Evolutionary conservation across 2,888 invertebrate species (phyloP), one percentile per base, ranked within the genome.

Genomic region (Caenorhabditis becei): DNA sequence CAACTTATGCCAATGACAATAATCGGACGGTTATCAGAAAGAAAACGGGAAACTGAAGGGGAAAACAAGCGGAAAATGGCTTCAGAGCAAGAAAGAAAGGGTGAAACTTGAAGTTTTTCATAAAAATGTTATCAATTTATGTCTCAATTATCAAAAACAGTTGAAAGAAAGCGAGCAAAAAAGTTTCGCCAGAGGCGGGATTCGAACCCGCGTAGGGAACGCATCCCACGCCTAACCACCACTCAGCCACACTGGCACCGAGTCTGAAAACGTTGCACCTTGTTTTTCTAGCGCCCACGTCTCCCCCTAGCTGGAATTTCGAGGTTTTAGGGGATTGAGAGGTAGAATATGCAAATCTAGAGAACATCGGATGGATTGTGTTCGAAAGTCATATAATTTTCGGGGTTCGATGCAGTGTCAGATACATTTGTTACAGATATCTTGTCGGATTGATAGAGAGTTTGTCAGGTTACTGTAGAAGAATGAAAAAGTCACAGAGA

Each of bases 1-100:
- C 62, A 71, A 71, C 71, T n/a, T n/a, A n/a, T 62, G 62, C 61
- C 53, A 70, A 35, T 70, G 53, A 18, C 24, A 41, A 59, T 71
- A 62, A 71, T 71, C 70, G 23, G 54, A 16, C 51, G 61, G 51
- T 61, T 62, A 41, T 41, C 41, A 41, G 41, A 41, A n/a, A n/a
- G n/a, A n/a, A n/a, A n/a, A n/a, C n/a, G n/a, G n/a, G n/a, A n/a
- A n/a, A n/a, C n/a, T n/a, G n/a, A n/a, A n/a, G n/a, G n/a, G n/a
- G 54, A 20, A 56, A 51, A 26, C 51, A 32, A 51, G 24, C 51
- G 14, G 51, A 51, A 56, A 18, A 41, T 71, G 23, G 41, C 41
- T 7, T 7, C 7, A 7, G 49, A 28, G 49, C 58, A 69, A 47
- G 18, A 37, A 49, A 26, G 49, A 26, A 41, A 28, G 26, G 37